A percentile compares a stretch with the other conserved stretches of the same genome.
Evolutionary conservation across 2,797 vertebrate genomes (phyloP).

Genomic region (Ctenosaura bakeri): DNA sequence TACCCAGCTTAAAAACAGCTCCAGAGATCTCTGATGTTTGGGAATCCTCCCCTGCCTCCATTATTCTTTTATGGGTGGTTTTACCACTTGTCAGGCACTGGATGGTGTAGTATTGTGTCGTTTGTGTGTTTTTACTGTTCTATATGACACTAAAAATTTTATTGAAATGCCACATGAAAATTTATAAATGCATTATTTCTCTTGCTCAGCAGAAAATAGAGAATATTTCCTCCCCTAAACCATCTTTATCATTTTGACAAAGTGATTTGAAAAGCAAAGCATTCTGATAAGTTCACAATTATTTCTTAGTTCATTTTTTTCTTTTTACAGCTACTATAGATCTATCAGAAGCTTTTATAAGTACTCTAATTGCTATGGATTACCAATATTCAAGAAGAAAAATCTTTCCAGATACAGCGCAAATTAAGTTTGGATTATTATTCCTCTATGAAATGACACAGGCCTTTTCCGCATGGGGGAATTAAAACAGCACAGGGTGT

Average conservation of each 20-base stretch:
- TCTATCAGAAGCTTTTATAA: not conserved
- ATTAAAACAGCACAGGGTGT: too few species aligned
- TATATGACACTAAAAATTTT: not conserved
- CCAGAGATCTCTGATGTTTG: not conserved
- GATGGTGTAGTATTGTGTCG: not conserved
- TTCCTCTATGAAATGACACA: not conserved
- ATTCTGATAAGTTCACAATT: not conserved
- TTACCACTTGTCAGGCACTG: too few species aligned
- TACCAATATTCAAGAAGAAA: not conserved
- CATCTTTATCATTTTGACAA: not conserved
- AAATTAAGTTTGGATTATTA: not conserved
- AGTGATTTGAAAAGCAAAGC: slow-evolving; percentile 1
- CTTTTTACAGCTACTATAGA: not conserved
- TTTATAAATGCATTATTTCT: not conserved
- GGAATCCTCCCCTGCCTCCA: not conserved
- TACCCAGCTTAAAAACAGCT: too few species aligned
- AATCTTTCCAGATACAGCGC: not conserved
- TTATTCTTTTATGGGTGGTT: not conserved
- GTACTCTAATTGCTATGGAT: not conserved
- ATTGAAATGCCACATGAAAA: not conserved
- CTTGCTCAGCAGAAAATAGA: not conserved
- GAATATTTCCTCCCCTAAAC: not conserved
- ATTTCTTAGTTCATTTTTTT: slow-evolving; percentile 2
- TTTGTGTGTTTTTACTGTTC: not conserved
- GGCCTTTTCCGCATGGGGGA: too few species aligned